These are phyloP conservation scores for Noturus placidus DNA, from an alignment of 2,113 vertebrate species.

Conservation along the genomic window DNA sequence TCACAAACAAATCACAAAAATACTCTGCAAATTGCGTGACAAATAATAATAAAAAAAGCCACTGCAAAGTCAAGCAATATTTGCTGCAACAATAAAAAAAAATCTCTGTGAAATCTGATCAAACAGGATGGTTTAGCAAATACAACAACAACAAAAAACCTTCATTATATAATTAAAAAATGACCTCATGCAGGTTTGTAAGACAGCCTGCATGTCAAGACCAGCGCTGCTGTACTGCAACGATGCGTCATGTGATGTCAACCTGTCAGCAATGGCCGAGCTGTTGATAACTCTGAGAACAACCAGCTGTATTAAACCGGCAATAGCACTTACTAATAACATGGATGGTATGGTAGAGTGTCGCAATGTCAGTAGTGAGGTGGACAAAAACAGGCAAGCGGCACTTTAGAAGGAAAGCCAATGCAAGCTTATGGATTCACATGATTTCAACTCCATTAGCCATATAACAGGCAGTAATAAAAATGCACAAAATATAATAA, in stretches of 20 bases:
- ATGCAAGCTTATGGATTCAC: neutral
- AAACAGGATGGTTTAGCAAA: neutral
- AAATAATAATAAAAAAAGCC: too few relatives aligned
- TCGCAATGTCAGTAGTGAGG: neutral
- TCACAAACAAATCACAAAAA: too few relatives aligned
- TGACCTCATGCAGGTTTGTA: neutral
- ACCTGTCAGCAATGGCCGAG: neutral
- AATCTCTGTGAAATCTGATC: neutral
- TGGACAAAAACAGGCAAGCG: neutral
- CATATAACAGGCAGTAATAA: neutral
- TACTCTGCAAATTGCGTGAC: too few relatives aligned
- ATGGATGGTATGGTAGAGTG: neutral
- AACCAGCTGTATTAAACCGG: neutral
- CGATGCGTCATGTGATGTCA: conserved; percentile 1
- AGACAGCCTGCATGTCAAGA: neutral
- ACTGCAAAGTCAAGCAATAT: too few relatives aligned
- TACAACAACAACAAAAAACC: neutral
- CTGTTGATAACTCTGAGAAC: conserved; percentile 6
- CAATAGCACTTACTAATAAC: neutral
- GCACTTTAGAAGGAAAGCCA: neutral
- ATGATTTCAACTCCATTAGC: neutral
- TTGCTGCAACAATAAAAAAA: too few relatives aligned
- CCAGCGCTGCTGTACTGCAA: neutral
- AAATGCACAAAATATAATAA: neutral
- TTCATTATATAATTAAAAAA: neutral